Percentiles rank a stretch among this genome's conserved stretches.
Conservation (phyloP, 2,797 vertebrate genomes). For the Chrysocyon brachyurus region DNA sequence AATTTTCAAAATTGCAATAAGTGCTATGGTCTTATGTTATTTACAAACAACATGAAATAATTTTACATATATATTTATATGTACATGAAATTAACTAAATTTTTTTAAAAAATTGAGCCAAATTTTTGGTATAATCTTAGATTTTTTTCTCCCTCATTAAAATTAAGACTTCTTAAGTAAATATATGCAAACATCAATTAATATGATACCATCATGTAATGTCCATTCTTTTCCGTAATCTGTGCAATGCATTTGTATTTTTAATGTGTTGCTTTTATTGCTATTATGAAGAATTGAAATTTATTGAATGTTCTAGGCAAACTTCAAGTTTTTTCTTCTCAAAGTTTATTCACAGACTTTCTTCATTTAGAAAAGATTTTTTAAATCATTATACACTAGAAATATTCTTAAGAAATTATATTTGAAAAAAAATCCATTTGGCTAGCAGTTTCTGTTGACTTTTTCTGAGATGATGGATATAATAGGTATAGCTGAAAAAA, state of each 20-base stretch:
- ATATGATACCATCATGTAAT: neutral
- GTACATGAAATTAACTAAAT: neutral
- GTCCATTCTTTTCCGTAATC: neutral
- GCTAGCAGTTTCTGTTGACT: neutral
- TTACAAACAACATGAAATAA: neutral
- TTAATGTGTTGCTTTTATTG: conserved; percentile 8
- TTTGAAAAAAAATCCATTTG: neutral
- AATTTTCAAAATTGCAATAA: neutral
- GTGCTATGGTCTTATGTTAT: neutral
- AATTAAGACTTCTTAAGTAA: neutral
- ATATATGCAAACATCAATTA: neutral
- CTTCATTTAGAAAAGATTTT: neutral
- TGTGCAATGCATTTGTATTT: neutral
- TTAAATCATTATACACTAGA: neutral
- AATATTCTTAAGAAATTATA: neutral
- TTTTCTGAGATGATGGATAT: neutral
- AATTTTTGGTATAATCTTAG: neutral
- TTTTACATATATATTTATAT: too few species aligned
- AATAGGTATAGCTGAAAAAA: neutral
- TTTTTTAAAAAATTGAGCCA: neutral
- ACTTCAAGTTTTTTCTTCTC: neutral
- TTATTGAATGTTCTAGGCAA: neutral
- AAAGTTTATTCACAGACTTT: neutral
- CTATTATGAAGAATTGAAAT: neutral
- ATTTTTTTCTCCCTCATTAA: conserved; percentile 40